These are phyloP conservation scores for Keiferia lycopersicella DNA, from an alignment of 2,888 invertebrate species.

Conservation along the genomic window DNA sequence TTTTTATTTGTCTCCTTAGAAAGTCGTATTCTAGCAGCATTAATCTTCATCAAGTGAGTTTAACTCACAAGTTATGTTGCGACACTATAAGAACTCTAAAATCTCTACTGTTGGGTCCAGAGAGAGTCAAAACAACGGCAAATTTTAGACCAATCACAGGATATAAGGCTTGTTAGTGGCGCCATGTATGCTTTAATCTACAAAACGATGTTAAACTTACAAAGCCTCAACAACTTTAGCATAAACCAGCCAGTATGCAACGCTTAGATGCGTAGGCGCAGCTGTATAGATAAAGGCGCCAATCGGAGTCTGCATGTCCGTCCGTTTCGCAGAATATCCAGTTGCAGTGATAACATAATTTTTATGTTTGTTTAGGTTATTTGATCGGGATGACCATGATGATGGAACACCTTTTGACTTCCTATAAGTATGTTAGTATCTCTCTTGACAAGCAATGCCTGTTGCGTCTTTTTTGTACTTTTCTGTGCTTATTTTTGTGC, in stretches of 20 bases:
- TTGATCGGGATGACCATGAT: background rate
- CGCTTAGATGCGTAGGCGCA: conserved; percentile 1
- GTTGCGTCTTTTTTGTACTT: too few relatives aligned
- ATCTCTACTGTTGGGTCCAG: too few relatives aligned
- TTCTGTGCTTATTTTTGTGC: too few relatives aligned
- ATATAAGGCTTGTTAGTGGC: too few relatives aligned
- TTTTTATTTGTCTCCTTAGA: too few relatives aligned
- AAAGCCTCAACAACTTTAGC: background rate
- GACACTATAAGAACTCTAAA: too few relatives aligned
- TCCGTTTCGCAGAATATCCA: conserved; percentile 9
- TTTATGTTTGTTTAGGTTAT: conserved; percentile 11
- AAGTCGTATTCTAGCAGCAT: too few relatives aligned
- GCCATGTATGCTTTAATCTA: background rate
- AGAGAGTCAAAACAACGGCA: too few relatives aligned
- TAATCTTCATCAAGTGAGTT: too few relatives aligned
- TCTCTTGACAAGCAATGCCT: background rate
- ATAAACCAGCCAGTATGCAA: background rate
- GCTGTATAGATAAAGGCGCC: background rate
- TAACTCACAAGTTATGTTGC: too few relatives aligned
- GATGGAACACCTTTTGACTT: background rate
- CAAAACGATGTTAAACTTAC: background rate
- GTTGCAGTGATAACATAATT: background rate
- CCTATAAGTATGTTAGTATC: background rate
- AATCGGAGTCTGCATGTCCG: conserved; percentile 6
- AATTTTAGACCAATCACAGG: too few relatives aligned